A percentile compares a stretch with the other conserved stretches of the same genome.
These are phyloP conservation scores for Brachionus angularis DNA, from an alignment of 1,140 invertebrate genomes.

Conservation along the genomic window DNA sequence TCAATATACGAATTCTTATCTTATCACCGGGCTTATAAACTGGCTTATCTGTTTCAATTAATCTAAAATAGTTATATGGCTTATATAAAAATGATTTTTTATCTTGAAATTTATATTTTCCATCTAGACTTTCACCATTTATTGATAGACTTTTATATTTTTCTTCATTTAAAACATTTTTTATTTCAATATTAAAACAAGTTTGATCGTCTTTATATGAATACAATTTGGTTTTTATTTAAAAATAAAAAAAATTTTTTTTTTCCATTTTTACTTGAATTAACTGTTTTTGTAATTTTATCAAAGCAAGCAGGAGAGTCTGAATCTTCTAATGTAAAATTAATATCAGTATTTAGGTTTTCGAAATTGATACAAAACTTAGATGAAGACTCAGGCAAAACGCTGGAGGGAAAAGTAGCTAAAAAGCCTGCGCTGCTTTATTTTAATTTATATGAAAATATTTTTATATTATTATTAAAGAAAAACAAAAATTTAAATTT, in stretches of 20 bases:
- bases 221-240: not conserved
- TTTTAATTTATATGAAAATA: not conserved
- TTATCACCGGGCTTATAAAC: constrained; percentile 37
- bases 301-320: not conserved
- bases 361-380: constrained; percentile 34
- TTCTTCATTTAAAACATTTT: not conserved
- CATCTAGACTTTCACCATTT: not conserved
- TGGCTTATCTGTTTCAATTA: constrained; percentile 40
- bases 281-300: not conserved
- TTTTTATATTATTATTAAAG: not conserved
- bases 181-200: constrained; percentile 2
- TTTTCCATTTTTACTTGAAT: not conserved
- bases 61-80: not conserved
- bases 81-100: constrained; percentile 2
- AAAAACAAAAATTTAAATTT: no score
- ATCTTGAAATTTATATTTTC: constrained; percentile 5
- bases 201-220: not conserved
- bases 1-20: constrained; percentile 24
- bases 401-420: constrained; percentile 23
- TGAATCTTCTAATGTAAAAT: not conserved
- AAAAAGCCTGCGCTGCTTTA: constrained; percentile 10
- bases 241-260: not conserved
- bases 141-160: constrained; percentile 1
- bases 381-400: not conserved
- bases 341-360: not conserved